phyloP scores from a whole-genome alignment of 2,888 invertebrate genomes.

The Branchellion lobata region DNA sequence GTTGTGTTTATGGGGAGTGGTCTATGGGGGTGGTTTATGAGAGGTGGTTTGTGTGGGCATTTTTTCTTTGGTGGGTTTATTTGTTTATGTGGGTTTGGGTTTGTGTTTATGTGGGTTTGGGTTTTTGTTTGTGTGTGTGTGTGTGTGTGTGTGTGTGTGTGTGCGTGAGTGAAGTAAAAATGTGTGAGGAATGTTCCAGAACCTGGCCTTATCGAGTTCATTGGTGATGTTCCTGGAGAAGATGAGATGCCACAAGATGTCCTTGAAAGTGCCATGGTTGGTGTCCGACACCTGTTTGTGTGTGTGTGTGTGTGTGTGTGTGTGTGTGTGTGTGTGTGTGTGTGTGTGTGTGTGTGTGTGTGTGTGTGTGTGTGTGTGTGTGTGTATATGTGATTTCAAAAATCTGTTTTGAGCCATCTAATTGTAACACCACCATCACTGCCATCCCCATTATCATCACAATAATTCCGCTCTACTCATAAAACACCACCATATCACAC shows the following conservation, averaged over 20 bases:
- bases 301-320: no score
- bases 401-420: not conserved
- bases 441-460: not conserved
- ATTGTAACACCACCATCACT: not conserved
- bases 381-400: not conserved
- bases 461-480: no score
- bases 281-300: constrained; percentile 61
- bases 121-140: not conserved
- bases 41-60: not conserved
- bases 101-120: not conserved
- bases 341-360: no score
- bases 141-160: not conserved
- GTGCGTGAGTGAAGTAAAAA: not conserved
- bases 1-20: no score
- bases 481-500: no score
- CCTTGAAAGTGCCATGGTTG: constrained; percentile 60
- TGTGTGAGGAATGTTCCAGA: not conserved
- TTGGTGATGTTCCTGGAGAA: constrained; percentile 61
- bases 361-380: no score
- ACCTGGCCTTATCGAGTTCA: constrained; percentile 63
- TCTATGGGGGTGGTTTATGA: no score
- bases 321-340: not conserved
- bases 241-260: constrained; percentile 62
- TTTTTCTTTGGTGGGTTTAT: not conserved
- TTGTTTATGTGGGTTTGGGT: not conserved